Base-by-base conservation (phyloP, 2,888 invertebrate species). In the Cepaea hortensis region DNA sequence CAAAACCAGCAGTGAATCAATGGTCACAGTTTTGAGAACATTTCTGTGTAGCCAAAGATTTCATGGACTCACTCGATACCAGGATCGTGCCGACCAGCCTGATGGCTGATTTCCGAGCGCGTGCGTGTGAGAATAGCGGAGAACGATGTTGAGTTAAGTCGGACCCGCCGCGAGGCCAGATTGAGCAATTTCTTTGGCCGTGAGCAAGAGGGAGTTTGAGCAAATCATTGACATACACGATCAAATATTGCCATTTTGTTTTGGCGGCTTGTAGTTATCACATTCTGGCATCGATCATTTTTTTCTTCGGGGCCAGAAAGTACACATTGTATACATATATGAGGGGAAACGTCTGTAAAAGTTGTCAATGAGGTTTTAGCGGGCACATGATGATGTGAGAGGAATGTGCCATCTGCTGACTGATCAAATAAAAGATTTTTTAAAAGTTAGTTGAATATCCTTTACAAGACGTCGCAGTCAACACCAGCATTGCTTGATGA, bases 71-170 rank as follows among this genome's bases (percentile, higher is more conserved):
- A 85, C 55, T 85, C 85, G 85, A 85, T 85, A 75, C 76, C 18
- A 50, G 3, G 79, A 20, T 50, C 85, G 85, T 85, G 85, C 85
- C 79, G 23, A 23, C 5, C 50, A 23, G n/a, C 23, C 48, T 70
- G 85, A 85, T 79, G 79, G 50, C 70, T 79, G 85, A 85, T 85
- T 85, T 85, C 85, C 85, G 68, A 20, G 79, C 7, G 62, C 85
- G 85, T 85, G 85, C 85, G 85, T 85, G 85, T 77, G 55, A 85
- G 85, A 85, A 85, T 85, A 46, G 79, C 35, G 6, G 3, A 50
- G 68, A 48, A 48, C 77, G 85, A 70, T 85, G 85, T 85, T 85
- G 85, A 85, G 79, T 76, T 76, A 70, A 70, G 79, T 79, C 79
- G 35, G 13, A 50, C 70, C 48, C 70, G 72, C 61, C 75, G n/a